Evolutionary conservation across 2,797 vertebrate species (phyloP).

Genomic region (Gallirallus australis): DNA sequence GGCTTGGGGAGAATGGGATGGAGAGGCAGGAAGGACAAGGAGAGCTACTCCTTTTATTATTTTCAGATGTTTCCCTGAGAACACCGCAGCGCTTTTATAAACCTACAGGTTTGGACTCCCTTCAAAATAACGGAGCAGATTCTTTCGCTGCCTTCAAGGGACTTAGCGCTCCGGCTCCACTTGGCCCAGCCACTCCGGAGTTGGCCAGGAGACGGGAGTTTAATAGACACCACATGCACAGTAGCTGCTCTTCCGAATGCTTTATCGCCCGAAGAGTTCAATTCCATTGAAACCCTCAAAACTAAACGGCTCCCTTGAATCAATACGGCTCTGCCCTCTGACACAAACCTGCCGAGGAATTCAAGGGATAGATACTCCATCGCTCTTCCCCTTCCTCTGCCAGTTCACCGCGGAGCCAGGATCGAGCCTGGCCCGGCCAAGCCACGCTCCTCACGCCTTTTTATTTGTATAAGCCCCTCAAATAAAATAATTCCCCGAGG

Average conservation of each 20-base stretch:
- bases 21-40: slow-evolving; percentile 24
- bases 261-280: not conserved
- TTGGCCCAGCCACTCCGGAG: slow-evolving; percentile 1
- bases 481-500: not conserved
- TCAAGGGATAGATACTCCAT: not conserved
- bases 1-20: not conserved
- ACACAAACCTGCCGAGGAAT: not conserved
- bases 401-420: accelerated
- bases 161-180: not conserved
- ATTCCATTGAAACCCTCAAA: not conserved
- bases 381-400: not conserved
- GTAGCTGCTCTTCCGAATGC: slow-evolving; percentile 25
- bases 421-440: not conserved
- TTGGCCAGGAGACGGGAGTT: not conserved
- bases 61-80: slow-evolving; percentile 48
- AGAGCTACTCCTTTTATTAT: slow-evolving; percentile 34
- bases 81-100: not conserved
- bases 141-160: slow-evolving; percentile 3
- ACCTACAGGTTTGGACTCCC: not conserved
- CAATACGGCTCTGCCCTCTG: not conserved
- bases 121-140: not conserved
- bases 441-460: not conserved
- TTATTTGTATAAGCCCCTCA: not conserved
- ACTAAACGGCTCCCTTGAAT: not conserved
- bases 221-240: slow-evolving; percentile 66